Base-by-base conservation (phyloP, 2,113 vertebrate species). In the Mugil cephalus region DNA sequence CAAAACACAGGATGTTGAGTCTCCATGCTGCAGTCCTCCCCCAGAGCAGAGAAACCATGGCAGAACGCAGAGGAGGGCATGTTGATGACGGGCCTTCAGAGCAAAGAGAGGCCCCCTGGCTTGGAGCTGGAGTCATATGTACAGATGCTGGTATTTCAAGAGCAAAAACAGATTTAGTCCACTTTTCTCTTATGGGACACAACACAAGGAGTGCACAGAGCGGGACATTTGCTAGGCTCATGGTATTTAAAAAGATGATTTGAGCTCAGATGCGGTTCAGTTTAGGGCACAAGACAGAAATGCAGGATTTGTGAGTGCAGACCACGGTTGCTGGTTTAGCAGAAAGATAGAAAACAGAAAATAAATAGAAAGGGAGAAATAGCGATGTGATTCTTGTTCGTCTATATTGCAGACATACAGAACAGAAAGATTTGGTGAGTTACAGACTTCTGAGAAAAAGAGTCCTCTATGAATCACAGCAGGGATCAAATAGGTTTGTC, bases 91-190 rank as follows among this genome's bases (percentile, higher is more conserved):
- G 78, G 78, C 84, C 80, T 77, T 81, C 72, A 38, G 75, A 79
- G 77, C 39, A 56, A 77, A 74, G 62, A 64, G 56, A 64, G 74
- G 64, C 70, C 69, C 74, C 82, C 72, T 78, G 69, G 83, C 82
- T 81, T 77, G 61, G 82, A 87, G 86, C 86, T 80, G 75, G 87
- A 90, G 94, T 94, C 93, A 90, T 97, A 94, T 95, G 95, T 98
- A 97, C 96, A 98, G 95, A 96, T 98, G 96, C 96, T 96, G 96
- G 96, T 97, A 95, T 96, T 95, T 89, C 71, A 88, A 91, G 83
- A 93, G 91, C 87, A 81, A 83, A 83, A 75, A 83, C 74, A 59
- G 77, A 59, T 84, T 79, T 51, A 81, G 87, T 91, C 87, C 81
- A 83, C 71, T 69, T 90, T 88, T 85, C 82, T 91, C 74, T 75